Base-by-base conservation (phyloP, 2,888 invertebrate genomes). In the Nemurella pictetii region DNA sequence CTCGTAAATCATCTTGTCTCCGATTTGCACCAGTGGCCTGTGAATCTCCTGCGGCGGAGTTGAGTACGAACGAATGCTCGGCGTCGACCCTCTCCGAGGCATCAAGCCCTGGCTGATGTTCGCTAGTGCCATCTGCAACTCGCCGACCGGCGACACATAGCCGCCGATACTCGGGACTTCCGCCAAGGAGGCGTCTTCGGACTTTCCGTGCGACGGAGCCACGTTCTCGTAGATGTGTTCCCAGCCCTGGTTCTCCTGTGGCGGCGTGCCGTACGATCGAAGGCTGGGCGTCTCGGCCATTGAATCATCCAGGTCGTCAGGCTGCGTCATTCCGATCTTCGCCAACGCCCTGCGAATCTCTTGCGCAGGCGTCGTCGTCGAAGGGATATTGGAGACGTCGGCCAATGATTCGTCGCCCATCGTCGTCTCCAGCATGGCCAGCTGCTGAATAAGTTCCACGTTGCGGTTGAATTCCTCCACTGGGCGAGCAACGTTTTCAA, bases 401-500 rank as follows among this genome's bases (percentile, higher is more conserved):
- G 82, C 82, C 82, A 82, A 72, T n/a, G 82, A 82, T 29, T 82
- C 82, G 2, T 82, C 82, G 27, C 82, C 55, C n/a, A 85, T 83
- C 5, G 55, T 55, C 32, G 86, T 86, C 73, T 78, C 84, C 72
- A 85, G 84, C 72, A 87, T 87, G 0, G 80, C 83, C 26, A 82
- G 82, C 28, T 86, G 84, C 29, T 86, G 84, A 7, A 86, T 86
- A 20, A 75, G 20, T 20, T 85, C 74, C 15, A 86, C 80, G 26
- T 80, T 80, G 28, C 84, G 77, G 30, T 84, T 25, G 29, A 83
- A 75, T 25, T 75, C 12, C 74, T 86, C 86, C 9, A 86, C 74
- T 0, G 86, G 86, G 25, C 85, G 85, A 0, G 85, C 78, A 20
- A 86, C 85, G 80, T 84, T 86, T n/a, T 86, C 86, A 27, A 86